Evolutionary conservation across 2,113 vertebrate genomes (phyloP), one percentile per base, ranked within the genome.

Genomic region (Orthochromis malagaraziensis): DNA sequence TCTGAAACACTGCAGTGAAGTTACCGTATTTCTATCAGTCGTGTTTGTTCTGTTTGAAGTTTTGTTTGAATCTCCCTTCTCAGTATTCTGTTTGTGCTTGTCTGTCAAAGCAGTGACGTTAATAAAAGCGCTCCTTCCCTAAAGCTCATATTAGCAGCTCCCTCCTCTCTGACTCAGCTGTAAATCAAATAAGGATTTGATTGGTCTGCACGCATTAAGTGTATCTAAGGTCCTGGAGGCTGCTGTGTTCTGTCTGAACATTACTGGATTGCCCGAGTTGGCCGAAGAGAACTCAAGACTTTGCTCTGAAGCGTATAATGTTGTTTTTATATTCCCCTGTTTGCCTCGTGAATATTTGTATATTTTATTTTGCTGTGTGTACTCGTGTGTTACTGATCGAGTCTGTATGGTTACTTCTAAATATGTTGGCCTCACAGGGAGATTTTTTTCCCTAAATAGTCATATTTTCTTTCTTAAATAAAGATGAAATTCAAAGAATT

Each of bases 301-400:
- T 53, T 53, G 51, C 51, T 53, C 9, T 11, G 51, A 21, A 53
- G 2, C 5, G 3, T 2, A 58, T 58, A 9, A 17, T 58, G 57
- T 60, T 60, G 57, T 9, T 31, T 60, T 60, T 60, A 31, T 31
- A 60, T 31, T 31, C 26, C 14, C 26, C 24, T 0, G 26, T 60
- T 60, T 60, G 14, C 26, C 8, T 60, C 57, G 1, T 58, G 57
- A 58, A 58, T 58, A 58, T 58, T 58, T 31, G 0, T 1, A 4
- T 31, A 1, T 60, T 60, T 60, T 60, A 60, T 60, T 60, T 31
- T 60, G 26, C 26, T 60, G 26, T 60, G 26, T 16, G 13, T 57
- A 0, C 0, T 57, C 4, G 2, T 57, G 21, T 57, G 55, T 9
- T 16, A 58, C 7, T 58, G 55, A 58, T 31, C 3, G 14, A 17